A percentile compares a stretch with the other conserved stretches of the same genome.
phyloP scores from a whole-genome alignment of 2,113 vertebrate genomes.

The Odocoileus hemionus region DNA sequence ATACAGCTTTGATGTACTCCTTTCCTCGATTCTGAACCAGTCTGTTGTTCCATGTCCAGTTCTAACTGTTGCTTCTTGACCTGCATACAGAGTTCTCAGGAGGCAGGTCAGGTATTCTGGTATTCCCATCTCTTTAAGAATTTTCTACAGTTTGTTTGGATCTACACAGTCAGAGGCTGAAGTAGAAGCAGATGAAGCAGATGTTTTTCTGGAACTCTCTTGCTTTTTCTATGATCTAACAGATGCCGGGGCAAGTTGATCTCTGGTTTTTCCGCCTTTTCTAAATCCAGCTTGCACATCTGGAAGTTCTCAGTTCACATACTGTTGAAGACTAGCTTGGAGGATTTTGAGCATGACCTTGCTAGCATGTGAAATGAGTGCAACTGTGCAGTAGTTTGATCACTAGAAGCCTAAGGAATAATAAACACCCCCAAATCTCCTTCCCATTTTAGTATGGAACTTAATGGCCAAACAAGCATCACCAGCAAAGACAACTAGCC shows the following conservation, averaged over 20 bases:
- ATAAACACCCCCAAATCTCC: neutral
- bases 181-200: neutral
- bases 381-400: neutral
- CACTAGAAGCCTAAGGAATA: neutral
- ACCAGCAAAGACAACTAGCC: neutral
- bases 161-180: neutral
- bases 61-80: neutral
- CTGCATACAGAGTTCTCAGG: neutral
- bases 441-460: neutral
- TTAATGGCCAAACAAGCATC: neutral
- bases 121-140: neutral
- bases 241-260: neutral
- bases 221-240: neutral
- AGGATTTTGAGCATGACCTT: neutral
- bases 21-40: neutral
- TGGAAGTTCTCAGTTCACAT: neutral
- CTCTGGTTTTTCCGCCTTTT: neutral
- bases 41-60: neutral
- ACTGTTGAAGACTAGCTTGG: neutral
- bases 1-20: neutral
- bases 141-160: neutral
- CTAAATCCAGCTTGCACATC: neutral
- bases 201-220: neutral
- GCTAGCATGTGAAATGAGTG: neutral
- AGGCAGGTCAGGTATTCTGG: neutral